Base-by-base conservation (phyloP, 2,113 vertebrate genomes). In the Meleagris gallopavo region DNA sequence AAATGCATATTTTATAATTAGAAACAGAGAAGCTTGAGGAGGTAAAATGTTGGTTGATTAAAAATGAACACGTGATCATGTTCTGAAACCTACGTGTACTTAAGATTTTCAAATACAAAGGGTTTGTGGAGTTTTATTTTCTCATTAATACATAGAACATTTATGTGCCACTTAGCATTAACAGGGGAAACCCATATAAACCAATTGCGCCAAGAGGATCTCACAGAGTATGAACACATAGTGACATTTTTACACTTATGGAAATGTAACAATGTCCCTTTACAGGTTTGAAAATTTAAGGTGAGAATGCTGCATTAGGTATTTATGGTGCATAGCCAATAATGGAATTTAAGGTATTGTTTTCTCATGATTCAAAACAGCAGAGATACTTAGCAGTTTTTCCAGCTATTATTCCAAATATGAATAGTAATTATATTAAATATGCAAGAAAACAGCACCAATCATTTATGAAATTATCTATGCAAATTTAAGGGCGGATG, bases 191-290 rank as follows among this genome's bases (percentile, higher is more conserved):
- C 18, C 18, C 25, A 83, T 46, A 89, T 83, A 69, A 83, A 88
- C 75, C 13, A 67, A 3, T n/a, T 74, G 8, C 38, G 32, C 7
- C 65, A 50, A 79, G 18, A 24, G 11, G 8, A 71, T 82, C 15
- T 78, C 32, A 78, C 18, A 32, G 50, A 79, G 32, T 61, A n/a
- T 93, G 90, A 96, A 86, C 8, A 11, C 72, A 4, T 50, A 38
- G 36, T 48, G 66, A 10, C 34, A 54, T 67, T 86, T 94, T 93
- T 89, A 77, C 78, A 36, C 29, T 50, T 40, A 18, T 73, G 25
- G 34, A 92, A 94, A 94, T 89, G 22, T 21, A 78, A 89, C 75
- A 91, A 40, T 27, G 10, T n/a, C 64, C 40, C 69, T 95, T 83
- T 88, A 66, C 22, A 66, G 61, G 46, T 11, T 52, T 46, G 43